Evolutionary conservation across 2,888 invertebrate species (phyloP).

Genomic region (Cheiracanthium punctorium): DNA sequence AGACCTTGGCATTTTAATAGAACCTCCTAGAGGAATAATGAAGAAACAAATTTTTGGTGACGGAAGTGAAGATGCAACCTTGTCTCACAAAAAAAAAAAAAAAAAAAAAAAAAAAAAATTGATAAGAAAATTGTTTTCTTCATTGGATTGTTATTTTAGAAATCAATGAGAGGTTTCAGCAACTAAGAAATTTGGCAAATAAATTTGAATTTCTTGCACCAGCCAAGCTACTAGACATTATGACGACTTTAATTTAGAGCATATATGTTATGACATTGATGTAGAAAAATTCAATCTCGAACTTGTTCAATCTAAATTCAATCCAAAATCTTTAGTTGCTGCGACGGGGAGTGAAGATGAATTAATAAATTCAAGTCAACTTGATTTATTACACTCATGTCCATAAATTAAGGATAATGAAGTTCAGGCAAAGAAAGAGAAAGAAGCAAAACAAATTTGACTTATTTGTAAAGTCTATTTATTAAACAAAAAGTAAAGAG

Average conservation of each 20-base stretch:
- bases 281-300: neutral
- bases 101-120: neutral
- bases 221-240: neutral
- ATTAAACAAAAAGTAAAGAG: no score
- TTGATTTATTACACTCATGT: neutral
- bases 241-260: neutral
- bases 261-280: neutral
- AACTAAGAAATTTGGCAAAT: neutral
- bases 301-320: no score
- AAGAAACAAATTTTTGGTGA: neutral
- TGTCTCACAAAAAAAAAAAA: no score
- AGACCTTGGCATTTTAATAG: neutral
- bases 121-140: neutral
- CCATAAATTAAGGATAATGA: no score
- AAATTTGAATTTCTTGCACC: neutral
- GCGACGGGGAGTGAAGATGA: neutral
- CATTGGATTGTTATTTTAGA: neutral
- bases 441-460: no score
- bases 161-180: neutral
- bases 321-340: neutral
- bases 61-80: neutral
- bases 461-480: no score
- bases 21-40: neutral
- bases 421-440: no score
- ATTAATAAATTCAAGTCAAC: neutral